Evolutionary conservation across 2,888 invertebrate species (phyloP), one percentile per base, ranked within the genome.

Genomic region (Colostygia pectinataria): DNA sequence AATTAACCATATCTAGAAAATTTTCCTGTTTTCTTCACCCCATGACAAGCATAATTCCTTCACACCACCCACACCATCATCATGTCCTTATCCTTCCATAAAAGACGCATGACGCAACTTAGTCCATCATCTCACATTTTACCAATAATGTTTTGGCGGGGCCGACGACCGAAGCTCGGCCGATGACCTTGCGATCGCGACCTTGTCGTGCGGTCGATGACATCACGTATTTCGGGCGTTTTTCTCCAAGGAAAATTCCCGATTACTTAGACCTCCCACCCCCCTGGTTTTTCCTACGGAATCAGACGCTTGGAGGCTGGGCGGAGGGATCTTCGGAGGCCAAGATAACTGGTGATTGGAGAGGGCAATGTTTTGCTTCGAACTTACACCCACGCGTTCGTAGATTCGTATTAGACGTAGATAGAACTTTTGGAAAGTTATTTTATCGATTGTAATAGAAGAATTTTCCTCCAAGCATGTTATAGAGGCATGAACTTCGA

Each of bases 241-340:
- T 86, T 86, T 85, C 84, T 83, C 77, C 62, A 71, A 79, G 81
- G 83, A 85, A 87, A 87, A 84, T 81, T 79, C 63, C 61, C 78
- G 80, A 13, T n/a, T 5, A 34, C 14, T 32, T 24, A 58, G 84
- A 79, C 29, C 83, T 63, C 28, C 63, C 67, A 6, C 49, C 23
- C 65, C 61, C 47, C 67, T 44, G 62, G 6, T 18, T 33, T 3
- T 3, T 4, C 12, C 1, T 18, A 40, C 20, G 8, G 34, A 43
- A 47, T 4, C 9, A 6, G 32, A 45, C 41, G n/a, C 14, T 7
- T 7, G 9, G 8, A 40, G 27, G 49, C 32, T 32, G 5, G 10
- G 4, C 8, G 15, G 8, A 5, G 20, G 20, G 27, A 25, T n/a
- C 9, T 27, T n/a, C 15, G 20, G 39, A 57, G 68, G 53, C 75